Percentiles rank a stretch among this genome's conserved stretches.
Evolutionary conservation across 1,140 invertebrate species (phyloP).

Genomic region (Tetraneura akinire): DNA sequence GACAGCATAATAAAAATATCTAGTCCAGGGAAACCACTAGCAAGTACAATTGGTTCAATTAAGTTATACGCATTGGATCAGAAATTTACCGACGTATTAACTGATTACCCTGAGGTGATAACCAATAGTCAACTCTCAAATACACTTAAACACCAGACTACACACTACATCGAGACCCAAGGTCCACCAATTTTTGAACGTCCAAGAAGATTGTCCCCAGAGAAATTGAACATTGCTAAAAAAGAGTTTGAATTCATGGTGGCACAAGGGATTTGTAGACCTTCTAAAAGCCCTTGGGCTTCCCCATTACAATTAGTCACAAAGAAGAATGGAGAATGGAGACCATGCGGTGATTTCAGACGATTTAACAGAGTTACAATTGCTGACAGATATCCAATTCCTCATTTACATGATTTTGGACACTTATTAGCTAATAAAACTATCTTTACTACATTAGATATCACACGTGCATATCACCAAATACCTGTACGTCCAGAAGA

Average conservation of each 20-base stretch:
- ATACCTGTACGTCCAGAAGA: constrained; percentile 57
- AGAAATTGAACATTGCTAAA: constrained; percentile 54
- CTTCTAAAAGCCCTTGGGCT: constrained; percentile 58
- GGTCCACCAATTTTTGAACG: constrained; percentile 57
- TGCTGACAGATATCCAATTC: constrained; percentile 58
- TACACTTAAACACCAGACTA: neutral
- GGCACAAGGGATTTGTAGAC: constrained; percentile 54
- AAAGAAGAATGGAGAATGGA: constrained; percentile 58
- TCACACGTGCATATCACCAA: constrained; percentile 61
- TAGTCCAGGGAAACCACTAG: no score
- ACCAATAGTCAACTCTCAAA: no score
- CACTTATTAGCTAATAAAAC: constrained; percentile 55
- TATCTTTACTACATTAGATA: constrained; percentile 61
- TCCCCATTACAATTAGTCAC: constrained; percentile 60
- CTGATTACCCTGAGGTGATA: no score
- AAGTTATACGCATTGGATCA: no score
- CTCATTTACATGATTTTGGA: constrained; percentile 57
- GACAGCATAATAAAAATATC: no score
- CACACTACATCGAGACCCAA: constrained; percentile 54
- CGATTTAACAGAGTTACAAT: constrained; percentile 58
- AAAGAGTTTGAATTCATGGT: constrained; percentile 57
- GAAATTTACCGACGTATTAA: no score
- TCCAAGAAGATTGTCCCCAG: constrained; percentile 57
- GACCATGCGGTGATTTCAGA: constrained; percentile 58
- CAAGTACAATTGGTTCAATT: no score